Conservation (phyloP, 2,113 vertebrate species). For the Ophthalmolycus amberensis region DNA sequence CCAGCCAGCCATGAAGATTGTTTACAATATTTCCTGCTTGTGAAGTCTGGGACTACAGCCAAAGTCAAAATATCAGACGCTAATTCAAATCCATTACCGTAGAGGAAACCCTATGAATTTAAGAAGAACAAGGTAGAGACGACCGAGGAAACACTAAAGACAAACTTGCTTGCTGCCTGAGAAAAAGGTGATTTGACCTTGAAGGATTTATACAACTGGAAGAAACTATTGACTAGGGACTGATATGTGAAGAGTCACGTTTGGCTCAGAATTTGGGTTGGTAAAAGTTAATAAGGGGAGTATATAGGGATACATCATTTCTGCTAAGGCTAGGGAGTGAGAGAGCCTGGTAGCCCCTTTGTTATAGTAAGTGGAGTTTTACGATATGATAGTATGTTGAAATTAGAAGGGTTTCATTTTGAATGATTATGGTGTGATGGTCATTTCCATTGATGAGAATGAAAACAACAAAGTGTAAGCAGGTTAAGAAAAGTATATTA, state of each 20-base stretch:
- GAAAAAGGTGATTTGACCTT: slow-evolving; percentile 17
- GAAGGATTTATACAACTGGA: slow-evolving; percentile 37
- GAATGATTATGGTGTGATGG: neutral
- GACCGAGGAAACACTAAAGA: slow-evolving; percentile 61
- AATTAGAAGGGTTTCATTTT: slow-evolving; percentile 5
- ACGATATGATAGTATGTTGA: neutral
- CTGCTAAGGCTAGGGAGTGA: neutral
- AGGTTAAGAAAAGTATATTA: neutral
- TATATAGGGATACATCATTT: neutral
- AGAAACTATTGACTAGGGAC: slow-evolving; percentile 10
- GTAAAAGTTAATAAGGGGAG: slow-evolving; percentile 16
- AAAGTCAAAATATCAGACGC: slow-evolving; percentile 38
- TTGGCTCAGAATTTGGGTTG: neutral
- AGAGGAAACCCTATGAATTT: slow-evolving; percentile 9
- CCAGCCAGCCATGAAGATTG: slow-evolving; percentile 80
- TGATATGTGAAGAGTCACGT: slow-evolving; percentile 17
- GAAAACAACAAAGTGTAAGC: neutral
- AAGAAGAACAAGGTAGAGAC: slow-evolving; percentile 33
- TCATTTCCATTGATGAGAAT: neutral
- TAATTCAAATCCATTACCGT: slow-evolving; percentile 50
- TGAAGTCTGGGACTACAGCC: slow-evolving; percentile 53
- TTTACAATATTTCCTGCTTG: slow-evolving; percentile 85
- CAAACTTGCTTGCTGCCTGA: slow-evolving; percentile 61
- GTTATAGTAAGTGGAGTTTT: slow-evolving; percentile 8
- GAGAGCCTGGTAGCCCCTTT: neutral